Conservation (phyloP, 2,888 invertebrate genomes). For the Synanthedon andrenaeformis region DNA sequence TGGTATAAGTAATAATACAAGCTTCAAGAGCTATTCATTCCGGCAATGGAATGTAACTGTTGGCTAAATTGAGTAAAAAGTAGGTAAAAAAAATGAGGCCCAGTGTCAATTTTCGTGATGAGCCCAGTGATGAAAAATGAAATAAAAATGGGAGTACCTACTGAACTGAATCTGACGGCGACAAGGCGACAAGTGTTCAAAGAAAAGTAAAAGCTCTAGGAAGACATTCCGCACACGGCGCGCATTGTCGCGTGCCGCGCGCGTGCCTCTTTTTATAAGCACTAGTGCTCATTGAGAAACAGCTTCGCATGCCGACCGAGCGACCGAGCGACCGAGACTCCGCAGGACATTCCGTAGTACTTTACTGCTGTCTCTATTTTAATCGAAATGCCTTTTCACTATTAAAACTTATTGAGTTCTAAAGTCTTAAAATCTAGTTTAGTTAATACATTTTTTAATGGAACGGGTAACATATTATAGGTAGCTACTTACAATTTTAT, state of each 20-base stretch:
- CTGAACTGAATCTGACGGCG: too few species aligned
- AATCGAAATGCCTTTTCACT: too few species aligned
- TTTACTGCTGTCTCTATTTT: too few species aligned
- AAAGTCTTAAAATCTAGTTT: too few species aligned
- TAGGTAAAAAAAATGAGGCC: neutral
- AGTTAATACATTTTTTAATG: too few species aligned
- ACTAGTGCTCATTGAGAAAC: neutral
- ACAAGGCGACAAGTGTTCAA: neutral
- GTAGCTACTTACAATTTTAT: too few species aligned
- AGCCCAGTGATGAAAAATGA: too few species aligned
- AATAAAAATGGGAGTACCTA: too few species aligned
- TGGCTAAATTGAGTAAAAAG: neutral
- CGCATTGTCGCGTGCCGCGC: neutral
- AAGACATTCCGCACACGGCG: constrained; percentile 11
- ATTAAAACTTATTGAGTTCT: too few species aligned
- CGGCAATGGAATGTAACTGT: neutral
- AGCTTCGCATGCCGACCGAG: neutral
- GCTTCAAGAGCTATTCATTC: neutral
- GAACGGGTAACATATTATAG: too few species aligned
- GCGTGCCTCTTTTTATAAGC: neutral
- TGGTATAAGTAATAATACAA: neutral
- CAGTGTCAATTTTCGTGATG: too few species aligned
- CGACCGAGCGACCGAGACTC: neutral
- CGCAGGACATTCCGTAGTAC: neutral
- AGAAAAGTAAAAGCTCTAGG: constrained; percentile 2